Conservation (phyloP, 1,140 invertebrate species). For the Physella acuta region DNA sequence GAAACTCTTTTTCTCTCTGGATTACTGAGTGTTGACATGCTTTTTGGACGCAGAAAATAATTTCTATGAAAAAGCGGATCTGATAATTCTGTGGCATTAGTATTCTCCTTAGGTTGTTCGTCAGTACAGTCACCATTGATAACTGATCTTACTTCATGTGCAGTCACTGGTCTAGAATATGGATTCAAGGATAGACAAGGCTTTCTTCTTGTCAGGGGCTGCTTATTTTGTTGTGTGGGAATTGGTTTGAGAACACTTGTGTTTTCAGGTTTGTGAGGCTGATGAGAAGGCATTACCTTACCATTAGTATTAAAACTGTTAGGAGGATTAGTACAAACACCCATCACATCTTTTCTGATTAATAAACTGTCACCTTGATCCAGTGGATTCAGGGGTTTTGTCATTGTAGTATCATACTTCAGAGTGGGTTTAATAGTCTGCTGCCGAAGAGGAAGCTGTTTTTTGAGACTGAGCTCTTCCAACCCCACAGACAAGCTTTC, state of each 20-base stretch:
- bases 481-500: too few species aligned
- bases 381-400: constrained; percentile 41
- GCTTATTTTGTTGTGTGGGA: not conserved
- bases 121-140: too few species aligned
- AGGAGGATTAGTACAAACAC: too few species aligned
- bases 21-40: too few species aligned
- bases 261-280: not conserved
- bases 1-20: too few species aligned
- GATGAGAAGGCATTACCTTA: not conserved
- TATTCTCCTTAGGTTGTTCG: too few species aligned
- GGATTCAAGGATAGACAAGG: constrained; percentile 35
- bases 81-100: too few species aligned
- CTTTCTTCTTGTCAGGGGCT: not conserved
- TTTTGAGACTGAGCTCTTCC: constrained; percentile 47
- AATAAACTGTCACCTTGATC: constrained; percentile 23
- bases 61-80: too few species aligned
- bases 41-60: too few species aligned
- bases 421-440: constrained; percentile 49
- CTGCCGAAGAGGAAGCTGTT: constrained; percentile 51
- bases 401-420: constrained; percentile 44
- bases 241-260: not conserved
- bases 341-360: too few species aligned
- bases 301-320: constrained; percentile 2
- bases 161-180: constrained; percentile 51
- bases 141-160: constrained; percentile 55